Evolutionary conservation across 2,113 vertebrate genomes (phyloP).

Genomic region (Cromileptes altivelis): DNA sequence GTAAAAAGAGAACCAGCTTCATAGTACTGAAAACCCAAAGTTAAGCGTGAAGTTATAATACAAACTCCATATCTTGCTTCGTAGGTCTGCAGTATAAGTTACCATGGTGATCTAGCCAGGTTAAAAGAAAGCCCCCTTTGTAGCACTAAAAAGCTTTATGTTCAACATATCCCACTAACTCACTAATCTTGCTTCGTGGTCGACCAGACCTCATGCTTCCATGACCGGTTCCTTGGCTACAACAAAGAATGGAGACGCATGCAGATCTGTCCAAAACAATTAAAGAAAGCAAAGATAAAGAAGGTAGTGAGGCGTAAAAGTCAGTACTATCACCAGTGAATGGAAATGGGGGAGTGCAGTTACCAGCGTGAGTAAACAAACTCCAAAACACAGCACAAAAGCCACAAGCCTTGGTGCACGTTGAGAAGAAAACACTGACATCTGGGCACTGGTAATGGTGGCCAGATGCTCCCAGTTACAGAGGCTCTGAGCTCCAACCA

Average conservation of each 20-base stretch:
- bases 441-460: not conserved
- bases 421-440: not conserved
- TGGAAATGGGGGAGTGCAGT: not conserved
- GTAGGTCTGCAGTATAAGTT: too few species aligned
- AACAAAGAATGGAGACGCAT: not conserved
- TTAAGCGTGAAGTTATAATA: too few species aligned
- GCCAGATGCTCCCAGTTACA: slow-evolving; percentile 7
- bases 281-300: not conserved
- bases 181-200: too few species aligned
- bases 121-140: too few species aligned
- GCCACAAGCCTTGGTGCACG: not conserved
- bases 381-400: not conserved
- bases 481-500: not conserved
- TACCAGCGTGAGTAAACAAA: not conserved
- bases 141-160: too few species aligned
- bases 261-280: not conserved
- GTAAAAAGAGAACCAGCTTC: too few species aligned
- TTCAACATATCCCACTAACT: too few species aligned
- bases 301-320: not conserved
- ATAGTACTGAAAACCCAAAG: too few species aligned
- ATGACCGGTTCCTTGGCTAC: not conserved
- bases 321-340: not conserved
- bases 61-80: too few species aligned
- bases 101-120: too few species aligned
- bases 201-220: not conserved